Percentiles rank a stretch among this genome's conserved stretches.
phyloP scores from a whole-genome alignment of 2,797 vertebrate genomes.

The Rhinatrema bivittatum region DNA sequence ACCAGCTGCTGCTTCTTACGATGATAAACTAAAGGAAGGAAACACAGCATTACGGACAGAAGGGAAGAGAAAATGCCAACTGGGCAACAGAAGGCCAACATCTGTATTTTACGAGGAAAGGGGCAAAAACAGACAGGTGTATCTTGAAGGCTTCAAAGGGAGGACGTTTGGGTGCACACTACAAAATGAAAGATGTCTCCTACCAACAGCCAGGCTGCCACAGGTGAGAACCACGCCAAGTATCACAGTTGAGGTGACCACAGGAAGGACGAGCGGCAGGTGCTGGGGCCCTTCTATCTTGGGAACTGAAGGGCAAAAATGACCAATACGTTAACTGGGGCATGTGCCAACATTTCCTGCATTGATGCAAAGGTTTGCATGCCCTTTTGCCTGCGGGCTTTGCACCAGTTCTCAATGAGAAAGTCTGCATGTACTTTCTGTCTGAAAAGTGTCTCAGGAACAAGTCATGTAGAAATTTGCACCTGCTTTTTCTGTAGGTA shows the following conservation, averaged over 20 bases:
- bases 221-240: slow-evolving; percentile 72
- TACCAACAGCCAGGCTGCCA: slow-evolving; percentile 76
- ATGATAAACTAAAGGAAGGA: slow-evolving; percentile 70
- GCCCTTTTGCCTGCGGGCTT: too few relatives aligned
- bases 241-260: slow-evolving; percentile 66
- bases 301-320: slow-evolving; percentile 30
- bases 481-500: too few relatives aligned
- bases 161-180: slow-evolving; percentile 46
- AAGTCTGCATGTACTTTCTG: too few relatives aligned
- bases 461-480: too few relatives aligned
- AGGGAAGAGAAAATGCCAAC: not conserved
- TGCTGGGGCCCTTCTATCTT: slow-evolving; percentile 57
- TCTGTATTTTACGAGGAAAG: not conserved
- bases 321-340: not conserved
- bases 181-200: slow-evolving; percentile 61
- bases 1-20: slow-evolving; percentile 76
- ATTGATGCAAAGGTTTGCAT: too few relatives aligned
- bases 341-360: too few relatives aligned
- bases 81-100: not conserved
- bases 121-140: not conserved
- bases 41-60: not conserved
- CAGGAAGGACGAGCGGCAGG: slow-evolving; percentile 68
- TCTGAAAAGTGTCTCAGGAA: too few relatives aligned
- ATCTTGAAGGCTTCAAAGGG: slow-evolving; percentile 63
- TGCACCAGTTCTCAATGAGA: too few relatives aligned